phyloP scores from a whole-genome alignment of 2,113 vertebrate species.

The Probosciger aterrimus region DNA sequence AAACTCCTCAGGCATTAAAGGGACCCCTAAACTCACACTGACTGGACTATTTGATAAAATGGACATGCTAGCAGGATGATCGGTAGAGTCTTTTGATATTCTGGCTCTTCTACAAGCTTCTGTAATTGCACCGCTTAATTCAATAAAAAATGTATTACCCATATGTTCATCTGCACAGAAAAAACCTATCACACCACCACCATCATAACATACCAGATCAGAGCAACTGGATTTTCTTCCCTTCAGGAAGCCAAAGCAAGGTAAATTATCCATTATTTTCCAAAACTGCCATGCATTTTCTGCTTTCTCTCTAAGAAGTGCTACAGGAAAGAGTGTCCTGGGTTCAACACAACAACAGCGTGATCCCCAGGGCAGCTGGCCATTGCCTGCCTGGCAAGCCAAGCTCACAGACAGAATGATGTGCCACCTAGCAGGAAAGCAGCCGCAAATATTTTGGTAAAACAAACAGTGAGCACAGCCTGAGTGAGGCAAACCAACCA shows the following conservation, averaged over 20 bases:
- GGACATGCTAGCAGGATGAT: background rate
- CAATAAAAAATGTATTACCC: background rate
- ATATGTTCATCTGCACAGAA: background rate
- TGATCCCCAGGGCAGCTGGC: background rate
- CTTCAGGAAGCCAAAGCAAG: background rate
- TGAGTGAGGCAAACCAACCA: background rate
- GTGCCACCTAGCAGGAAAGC: background rate
- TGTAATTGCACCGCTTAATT: background rate
- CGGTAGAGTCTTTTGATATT: background rate
- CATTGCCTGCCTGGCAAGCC: background rate
- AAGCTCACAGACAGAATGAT: background rate
- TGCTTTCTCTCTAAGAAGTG: background rate
- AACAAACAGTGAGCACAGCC: background rate
- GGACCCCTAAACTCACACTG: rapidly evolving
- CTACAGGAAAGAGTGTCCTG: background rate
- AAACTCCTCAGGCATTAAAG: background rate
- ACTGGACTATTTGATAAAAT: background rate
- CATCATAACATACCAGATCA: background rate
- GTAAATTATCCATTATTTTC: background rate
- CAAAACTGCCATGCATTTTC: background rate
- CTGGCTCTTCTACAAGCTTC: background rate
- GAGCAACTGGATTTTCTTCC: background rate
- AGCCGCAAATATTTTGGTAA: background rate
- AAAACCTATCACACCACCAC: background rate
- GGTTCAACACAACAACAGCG: rapidly evolving